Evolutionary conservation across 2,797 vertebrate species (phyloP).

Genomic region (Cercopithecus neglectus): DNA sequence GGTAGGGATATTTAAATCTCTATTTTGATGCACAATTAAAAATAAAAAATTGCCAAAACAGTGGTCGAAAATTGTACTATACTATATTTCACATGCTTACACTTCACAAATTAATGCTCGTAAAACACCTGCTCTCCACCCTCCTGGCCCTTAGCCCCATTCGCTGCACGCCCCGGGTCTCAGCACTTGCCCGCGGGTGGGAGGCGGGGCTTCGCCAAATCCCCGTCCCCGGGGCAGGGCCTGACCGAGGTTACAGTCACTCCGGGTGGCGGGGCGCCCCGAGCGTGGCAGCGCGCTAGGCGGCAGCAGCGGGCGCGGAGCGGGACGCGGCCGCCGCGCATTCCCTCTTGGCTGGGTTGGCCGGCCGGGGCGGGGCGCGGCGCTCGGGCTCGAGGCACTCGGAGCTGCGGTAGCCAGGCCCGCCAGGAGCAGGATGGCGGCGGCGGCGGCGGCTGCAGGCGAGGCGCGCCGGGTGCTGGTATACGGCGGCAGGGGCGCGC

Average conservation of each 20-base stretch:
- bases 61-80: neutral
- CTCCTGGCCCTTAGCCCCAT: accelerated
- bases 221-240: conserved; percentile 84
- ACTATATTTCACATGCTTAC: neutral
- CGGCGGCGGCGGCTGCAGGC: conserved; percentile 68
- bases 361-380: accelerated
- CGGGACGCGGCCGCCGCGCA: neutral
- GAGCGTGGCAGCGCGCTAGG: neutral
- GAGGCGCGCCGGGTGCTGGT: conserved; percentile 88
- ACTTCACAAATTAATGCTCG: neutral
- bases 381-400: accelerated
- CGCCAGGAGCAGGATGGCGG: neutral
- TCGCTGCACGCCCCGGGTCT: accelerated
- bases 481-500: conserved; percentile 93
- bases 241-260: neutral
- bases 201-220: neutral
- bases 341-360: neutral
- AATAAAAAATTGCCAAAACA: neutral
- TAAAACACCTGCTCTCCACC: accelerated
- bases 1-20: neutral
- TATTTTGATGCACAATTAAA: neutral
- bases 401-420: accelerated
- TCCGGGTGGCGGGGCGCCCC: accelerated
- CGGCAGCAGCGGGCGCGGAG: neutral
- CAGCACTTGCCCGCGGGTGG: accelerated